These are phyloP conservation scores for Thecocarcelia acutangulata DNA, from an alignment of 2,888 invertebrate species.

Conservation along the genomic window DNA sequence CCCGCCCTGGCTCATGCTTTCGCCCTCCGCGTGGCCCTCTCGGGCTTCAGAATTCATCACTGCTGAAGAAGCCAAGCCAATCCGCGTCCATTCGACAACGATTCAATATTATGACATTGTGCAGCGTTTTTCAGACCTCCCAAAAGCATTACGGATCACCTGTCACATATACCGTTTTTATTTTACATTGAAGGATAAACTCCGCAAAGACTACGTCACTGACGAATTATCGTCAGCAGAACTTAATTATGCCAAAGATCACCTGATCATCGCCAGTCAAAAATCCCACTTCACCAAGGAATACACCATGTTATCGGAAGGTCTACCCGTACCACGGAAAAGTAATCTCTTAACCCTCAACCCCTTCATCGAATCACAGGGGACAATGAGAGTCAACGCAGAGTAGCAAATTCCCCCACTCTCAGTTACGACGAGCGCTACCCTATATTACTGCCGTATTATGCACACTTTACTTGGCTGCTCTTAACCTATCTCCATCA, in stretches of 20 bases:
- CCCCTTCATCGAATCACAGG: not conserved
- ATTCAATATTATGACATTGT: not conserved
- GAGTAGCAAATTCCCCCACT: not conserved
- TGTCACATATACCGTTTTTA: not conserved
- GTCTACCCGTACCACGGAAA: not conserved
- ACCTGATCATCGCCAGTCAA: no score
- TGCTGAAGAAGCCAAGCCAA: not conserved
- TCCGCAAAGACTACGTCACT: no score
- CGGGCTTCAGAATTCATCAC: not conserved
- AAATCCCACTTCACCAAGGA: not conserved
- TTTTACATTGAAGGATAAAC: not conserved
- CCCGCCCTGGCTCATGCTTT: conserved; percentile 3
- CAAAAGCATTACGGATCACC: not conserved
- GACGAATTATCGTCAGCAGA: not conserved
- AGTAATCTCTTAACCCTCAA: conserved; percentile 2
- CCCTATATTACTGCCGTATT: no score
- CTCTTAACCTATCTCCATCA: no score
- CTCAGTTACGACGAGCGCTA: not conserved
- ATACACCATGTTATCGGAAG: not conserved
- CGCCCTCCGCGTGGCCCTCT: not conserved
- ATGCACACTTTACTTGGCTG: not conserved
- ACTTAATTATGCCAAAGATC: not conserved
- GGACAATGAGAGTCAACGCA: not conserved
- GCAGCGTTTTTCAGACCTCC: not conserved
- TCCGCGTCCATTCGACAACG: not conserved